Conservation (phyloP, 2,888 invertebrate genomes). For the Hypena proboscidalis region DNA sequence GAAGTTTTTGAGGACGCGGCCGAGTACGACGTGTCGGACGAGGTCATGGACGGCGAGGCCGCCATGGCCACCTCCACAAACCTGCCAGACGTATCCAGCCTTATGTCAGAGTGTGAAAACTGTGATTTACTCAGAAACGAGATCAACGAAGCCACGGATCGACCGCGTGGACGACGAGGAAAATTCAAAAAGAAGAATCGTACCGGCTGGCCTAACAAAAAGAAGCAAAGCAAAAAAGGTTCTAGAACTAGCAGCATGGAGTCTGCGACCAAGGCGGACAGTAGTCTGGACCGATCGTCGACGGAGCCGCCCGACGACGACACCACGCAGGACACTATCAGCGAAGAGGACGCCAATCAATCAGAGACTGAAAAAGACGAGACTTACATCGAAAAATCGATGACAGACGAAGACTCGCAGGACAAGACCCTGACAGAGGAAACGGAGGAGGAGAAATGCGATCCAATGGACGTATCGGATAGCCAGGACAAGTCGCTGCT, state of each 20-base stretch:
- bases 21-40: slow-evolving; percentile 79
- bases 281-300: slow-evolving; percentile 67
- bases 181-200: slow-evolving; percentile 90
- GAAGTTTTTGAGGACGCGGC: slow-evolving; percentile 76
- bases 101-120: slow-evolving; percentile 75
- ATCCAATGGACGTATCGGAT: slow-evolving; percentile 38
- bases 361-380: slow-evolving; percentile 58
- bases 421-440: slow-evolving; percentile 35
- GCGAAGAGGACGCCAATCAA: slow-evolving; percentile 60
- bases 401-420: slow-evolving; percentile 45
- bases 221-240: slow-evolving; percentile 65
- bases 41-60: slow-evolving; percentile 65
- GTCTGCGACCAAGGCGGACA: slow-evolving; percentile 57
- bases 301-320: slow-evolving; percentile 66
- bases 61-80: slow-evolving; percentile 64
- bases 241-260: slow-evolving; percentile 63
- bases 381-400: slow-evolving; percentile 40
- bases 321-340: slow-evolving; percentile 61
- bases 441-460: slow-evolving; percentile 22
- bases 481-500: slow-evolving; percentile 49
- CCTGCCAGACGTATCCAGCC: slow-evolving; percentile 74
- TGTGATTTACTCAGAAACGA: slow-evolving; percentile 75
- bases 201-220: slow-evolving; percentile 92
- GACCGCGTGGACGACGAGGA: slow-evolving; percentile 68
- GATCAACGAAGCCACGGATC: slow-evolving; percentile 55